These are phyloP conservation scores for Conopomorpha cramerella DNA, from an alignment of 1,140 invertebrate species.

Conservation along the genomic window DNA sequence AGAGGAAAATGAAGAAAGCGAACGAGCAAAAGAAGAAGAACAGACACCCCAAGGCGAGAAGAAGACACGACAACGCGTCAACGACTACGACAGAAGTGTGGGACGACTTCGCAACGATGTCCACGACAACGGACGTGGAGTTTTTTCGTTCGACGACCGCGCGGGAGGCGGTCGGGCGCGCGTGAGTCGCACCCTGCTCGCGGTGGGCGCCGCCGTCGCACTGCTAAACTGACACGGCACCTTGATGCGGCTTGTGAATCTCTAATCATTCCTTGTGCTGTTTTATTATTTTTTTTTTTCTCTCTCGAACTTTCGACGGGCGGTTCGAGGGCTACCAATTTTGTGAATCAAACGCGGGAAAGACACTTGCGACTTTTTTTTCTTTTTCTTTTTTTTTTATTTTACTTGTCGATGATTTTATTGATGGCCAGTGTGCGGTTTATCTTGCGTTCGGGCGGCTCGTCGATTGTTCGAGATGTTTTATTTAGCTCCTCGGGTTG, in stretches of 20 bases:
- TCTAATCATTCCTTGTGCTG: background rate
- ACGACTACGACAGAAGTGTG: conserved; percentile 35
- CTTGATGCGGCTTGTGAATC: conserved; percentile 17
- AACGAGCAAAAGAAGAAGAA: conserved; percentile 46
- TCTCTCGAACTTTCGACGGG: too few relatives aligned
- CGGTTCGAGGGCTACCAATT: too few relatives aligned
- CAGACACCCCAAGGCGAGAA: conserved; percentile 39
- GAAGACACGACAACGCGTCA: conserved; percentile 42
- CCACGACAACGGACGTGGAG: conserved; percentile 42
- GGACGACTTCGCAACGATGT: too few relatives aligned
- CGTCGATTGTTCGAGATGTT: too few relatives aligned
- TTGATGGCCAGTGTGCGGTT: too few relatives aligned
- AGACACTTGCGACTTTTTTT: too few relatives aligned
- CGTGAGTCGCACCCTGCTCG: conserved; percentile 43
- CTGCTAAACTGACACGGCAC: conserved; percentile 47
- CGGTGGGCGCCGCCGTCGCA: conserved; percentile 43
- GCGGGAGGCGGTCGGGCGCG: conserved; percentile 49
- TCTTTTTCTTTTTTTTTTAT: too few relatives aligned
- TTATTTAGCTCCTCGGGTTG: too few relatives aligned
- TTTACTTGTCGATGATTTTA: too few relatives aligned
- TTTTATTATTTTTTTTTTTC: background rate
- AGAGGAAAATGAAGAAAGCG: conserved; percentile 48
- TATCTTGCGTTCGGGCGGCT: too few relatives aligned
- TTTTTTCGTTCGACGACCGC: conserved; percentile 59
- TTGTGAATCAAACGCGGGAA: too few relatives aligned